Conservation (phyloP, 2,797 vertebrate genomes). For the Hafferia zeledoni region DNA sequence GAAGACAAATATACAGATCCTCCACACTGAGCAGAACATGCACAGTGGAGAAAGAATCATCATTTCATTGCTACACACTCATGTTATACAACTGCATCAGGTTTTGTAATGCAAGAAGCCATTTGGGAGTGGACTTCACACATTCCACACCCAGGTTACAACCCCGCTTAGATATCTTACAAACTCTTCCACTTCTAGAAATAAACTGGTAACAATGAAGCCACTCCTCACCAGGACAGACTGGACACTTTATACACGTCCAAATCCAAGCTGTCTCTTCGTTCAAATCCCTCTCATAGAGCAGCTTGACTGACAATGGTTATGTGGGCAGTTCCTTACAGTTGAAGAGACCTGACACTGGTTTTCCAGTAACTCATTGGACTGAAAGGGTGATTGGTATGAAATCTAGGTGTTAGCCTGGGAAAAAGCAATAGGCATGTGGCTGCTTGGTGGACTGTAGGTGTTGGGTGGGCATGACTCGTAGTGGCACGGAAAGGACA, state of each 20-base stretch:
- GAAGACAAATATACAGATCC: background rate
- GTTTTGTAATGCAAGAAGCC: background rate
- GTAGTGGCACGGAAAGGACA: constrained; percentile 5
- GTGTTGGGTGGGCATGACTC: background rate
- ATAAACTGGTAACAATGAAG: background rate
- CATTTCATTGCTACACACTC: background rate
- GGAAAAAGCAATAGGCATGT: background rate
- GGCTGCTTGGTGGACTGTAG: background rate
- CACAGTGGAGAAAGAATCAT: background rate
- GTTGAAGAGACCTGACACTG: background rate
- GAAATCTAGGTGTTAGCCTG: background rate
- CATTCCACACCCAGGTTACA: background rate
- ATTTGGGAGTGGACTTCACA: fast-evolving
- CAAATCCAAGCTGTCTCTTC: background rate
- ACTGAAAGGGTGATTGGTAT: background rate
- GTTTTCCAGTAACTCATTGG: background rate
- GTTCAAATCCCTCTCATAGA: background rate
- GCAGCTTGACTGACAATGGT: background rate
- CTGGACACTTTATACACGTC: background rate
- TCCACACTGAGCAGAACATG: fast-evolving
- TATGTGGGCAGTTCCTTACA: background rate
- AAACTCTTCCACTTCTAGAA: background rate
- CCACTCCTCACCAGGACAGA: background rate
- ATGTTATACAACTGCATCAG: background rate
- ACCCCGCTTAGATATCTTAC: background rate